Evolutionary conservation across 2,113 vertebrate species (phyloP), one percentile per base, ranked within the genome.

Genomic region (Erythrocercus mccallii): DNA sequence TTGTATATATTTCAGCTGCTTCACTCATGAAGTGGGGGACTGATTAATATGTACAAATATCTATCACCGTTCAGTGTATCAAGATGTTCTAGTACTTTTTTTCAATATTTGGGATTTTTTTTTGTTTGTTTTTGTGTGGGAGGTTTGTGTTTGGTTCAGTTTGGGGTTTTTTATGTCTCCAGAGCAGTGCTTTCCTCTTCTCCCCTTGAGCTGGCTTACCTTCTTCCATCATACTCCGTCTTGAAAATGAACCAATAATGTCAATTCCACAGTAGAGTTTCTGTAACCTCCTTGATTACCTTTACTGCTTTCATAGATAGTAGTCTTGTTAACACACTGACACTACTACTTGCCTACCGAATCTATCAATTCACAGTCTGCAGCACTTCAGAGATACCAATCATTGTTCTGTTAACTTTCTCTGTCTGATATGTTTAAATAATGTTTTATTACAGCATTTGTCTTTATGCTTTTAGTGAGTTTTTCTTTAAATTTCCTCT

Each of bases 401-500:
- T 83, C 23, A 23, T 74, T 92, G 72, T 47, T 58, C 28, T 90
- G 60, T 71, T 88, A 81, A 72, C 60, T 71, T 78, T 62, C 56
- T 66, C 44, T 87, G 21, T 65, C 73, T 61, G 31, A 58, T 84
- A 9, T 48, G 27, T 45, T 90, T 90, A 62, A 88, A 83, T 37
- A 60, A 37, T 50, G 8, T 58, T 61, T 92, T 83, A 22, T 77
- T 86, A 35, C 15, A 38, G 33, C 83, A 48, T 69, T 91, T 93
- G 56, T 92, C 60, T 74, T 68, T 45, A 86, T 78, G 58, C 11
- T 44, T 88, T 71, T 56, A 45, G 60, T 61, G 23, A 0, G 23
- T 87, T 94, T 92, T 92, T 78, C 68, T 86, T 93, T 81, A 81
- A 33, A 81, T 88, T 88, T 96, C 40, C 72, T 73, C 56, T 95